A percentile compares a stretch with the other conserved stretches of the same genome.
Evolutionary conservation across 2,888 invertebrate species (phyloP).

Genomic region (Heliconius ismenius): DNA sequence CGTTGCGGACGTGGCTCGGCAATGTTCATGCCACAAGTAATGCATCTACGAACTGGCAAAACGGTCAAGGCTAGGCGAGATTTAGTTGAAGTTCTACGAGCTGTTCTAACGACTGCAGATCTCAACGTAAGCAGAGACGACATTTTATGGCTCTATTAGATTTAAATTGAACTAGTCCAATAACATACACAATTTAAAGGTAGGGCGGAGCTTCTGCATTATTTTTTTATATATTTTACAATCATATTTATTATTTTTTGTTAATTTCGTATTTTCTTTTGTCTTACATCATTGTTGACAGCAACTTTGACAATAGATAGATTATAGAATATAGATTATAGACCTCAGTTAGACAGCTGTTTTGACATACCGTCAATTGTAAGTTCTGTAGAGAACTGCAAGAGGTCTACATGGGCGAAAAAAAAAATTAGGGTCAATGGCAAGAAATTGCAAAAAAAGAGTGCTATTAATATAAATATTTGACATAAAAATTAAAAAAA

Average conservation of each 20-base stretch:
- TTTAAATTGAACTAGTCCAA: not conserved
- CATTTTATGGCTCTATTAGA: not conserved
- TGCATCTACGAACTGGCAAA: constrained; percentile 38
- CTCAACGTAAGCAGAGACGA: constrained; percentile 46
- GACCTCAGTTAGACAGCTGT: not conserved
- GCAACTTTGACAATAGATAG: not conserved
- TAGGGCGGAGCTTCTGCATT: not conserved
- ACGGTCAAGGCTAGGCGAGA: constrained; percentile 28
- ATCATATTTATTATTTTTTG: constrained; percentile 1
- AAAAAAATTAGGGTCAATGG: too few relatives aligned
- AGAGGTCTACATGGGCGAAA: too few relatives aligned
- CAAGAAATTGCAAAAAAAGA: too few relatives aligned
- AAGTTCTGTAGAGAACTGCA: too few relatives aligned
- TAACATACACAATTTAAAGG: not conserved
- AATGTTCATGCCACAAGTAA: not conserved
- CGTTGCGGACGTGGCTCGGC: not conserved
- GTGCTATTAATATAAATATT: too few relatives aligned
- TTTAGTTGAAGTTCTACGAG: constrained; percentile 9
- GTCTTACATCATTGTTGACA: constrained; percentile 15
- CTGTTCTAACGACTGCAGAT: constrained; percentile 48
- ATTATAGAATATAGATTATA: too few relatives aligned
- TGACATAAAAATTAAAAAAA: too few relatives aligned
- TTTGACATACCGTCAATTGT: not conserved
- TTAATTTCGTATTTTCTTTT: not conserved
- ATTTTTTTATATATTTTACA: constrained; percentile 1